Base-by-base conservation (phyloP, 2,113 vertebrate genomes). In the Phalacrocorax aristotelis region DNA sequence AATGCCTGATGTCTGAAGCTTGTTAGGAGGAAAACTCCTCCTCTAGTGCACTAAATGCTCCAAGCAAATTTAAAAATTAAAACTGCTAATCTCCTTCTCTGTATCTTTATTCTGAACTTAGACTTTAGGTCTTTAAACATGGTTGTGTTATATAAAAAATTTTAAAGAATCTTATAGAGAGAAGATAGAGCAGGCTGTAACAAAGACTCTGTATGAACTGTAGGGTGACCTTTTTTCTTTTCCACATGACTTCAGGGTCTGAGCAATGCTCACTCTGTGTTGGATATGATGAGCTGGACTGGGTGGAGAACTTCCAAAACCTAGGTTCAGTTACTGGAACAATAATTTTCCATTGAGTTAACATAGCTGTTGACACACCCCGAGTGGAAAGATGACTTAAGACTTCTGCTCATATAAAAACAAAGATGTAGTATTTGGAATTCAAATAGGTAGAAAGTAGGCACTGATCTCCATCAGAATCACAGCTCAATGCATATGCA, bases 321-420 rank as follows among this genome's bases (percentile, higher is more conserved):
- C 52, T 79, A 32, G 65, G 16, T 95, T 93, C 84, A 91, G 65
- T 97, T 91, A 54, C 87, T 94, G 95, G 93, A 95, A 95, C 87
- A 93, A 91, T 96, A 87, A 95, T 95, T 96, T 96, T 96, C 91
- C 66, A 18, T 97, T 76, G 65, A 94, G 48, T 82, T 91, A 57
- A 61, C 34, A 0, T 58, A 94, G 68, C 87, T 82, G 74, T 51
- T 38, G 86, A 40, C 96, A 97, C 95, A 85, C 93, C 91, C 95
- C 22, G 52, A 94, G 70, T 79, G 57, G 66, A 94, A 96, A 93
- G 57, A 91, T 14, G 44, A 87, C 91, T 93, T 89, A 93, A 93
- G 91, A 38, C n/a, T 87, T 77, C 16, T 51, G 58, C 71, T 91
- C 72, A 36, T 91, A 61, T 93, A 61, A 93, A 89, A 78, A 5